Conservation (phyloP, 2,888 invertebrate species). For the Sinelater perroti region DNA sequence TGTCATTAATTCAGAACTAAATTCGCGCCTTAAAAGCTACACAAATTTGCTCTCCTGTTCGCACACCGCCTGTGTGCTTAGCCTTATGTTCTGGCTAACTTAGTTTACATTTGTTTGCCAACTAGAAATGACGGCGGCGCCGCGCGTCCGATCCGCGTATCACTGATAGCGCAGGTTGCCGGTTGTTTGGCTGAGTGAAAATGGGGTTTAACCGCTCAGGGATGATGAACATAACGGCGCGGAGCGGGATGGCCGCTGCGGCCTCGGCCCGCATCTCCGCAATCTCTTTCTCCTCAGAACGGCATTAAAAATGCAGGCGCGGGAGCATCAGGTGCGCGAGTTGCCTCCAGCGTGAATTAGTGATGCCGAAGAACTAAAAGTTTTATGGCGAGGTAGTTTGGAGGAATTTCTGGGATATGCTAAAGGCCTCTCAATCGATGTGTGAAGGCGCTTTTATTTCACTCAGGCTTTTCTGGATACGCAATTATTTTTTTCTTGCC, state of each 20-base stretch:
- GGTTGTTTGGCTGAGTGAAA: slow-evolving; percentile 6
- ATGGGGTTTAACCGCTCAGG: slow-evolving; percentile 16
- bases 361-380: slow-evolving; percentile 12
- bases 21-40: slow-evolving; percentile 32
- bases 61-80: slow-evolving; percentile 29
- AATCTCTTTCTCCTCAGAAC: slow-evolving; percentile 22
- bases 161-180: slow-evolving; percentile 17
- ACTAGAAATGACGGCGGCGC: slow-evolving; percentile 19
- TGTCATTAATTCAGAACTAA: slow-evolving; percentile 34
- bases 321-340: slow-evolving; percentile 15
- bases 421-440: no score
- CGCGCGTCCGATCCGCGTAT: slow-evolving; percentile 3
- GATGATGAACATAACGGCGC: slow-evolving; percentile 9
- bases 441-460: no score
- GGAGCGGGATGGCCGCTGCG: slow-evolving; percentile 1
- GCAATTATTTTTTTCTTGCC: no score
- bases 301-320: slow-evolving; percentile 15
- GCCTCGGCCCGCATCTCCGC: slow-evolving; percentile 6
- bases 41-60: slow-evolving; percentile 33
- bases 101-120: slow-evolving; percentile 30
- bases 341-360: slow-evolving; percentile 24
- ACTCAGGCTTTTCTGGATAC: no score
- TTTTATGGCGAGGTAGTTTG: no score
- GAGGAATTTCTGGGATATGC: no score
- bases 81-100: slow-evolving; percentile 30